These are phyloP conservation scores for Aegotheles bennettii DNA, from an alignment of 2,113 vertebrate genomes.

Conservation along the genomic window DNA sequence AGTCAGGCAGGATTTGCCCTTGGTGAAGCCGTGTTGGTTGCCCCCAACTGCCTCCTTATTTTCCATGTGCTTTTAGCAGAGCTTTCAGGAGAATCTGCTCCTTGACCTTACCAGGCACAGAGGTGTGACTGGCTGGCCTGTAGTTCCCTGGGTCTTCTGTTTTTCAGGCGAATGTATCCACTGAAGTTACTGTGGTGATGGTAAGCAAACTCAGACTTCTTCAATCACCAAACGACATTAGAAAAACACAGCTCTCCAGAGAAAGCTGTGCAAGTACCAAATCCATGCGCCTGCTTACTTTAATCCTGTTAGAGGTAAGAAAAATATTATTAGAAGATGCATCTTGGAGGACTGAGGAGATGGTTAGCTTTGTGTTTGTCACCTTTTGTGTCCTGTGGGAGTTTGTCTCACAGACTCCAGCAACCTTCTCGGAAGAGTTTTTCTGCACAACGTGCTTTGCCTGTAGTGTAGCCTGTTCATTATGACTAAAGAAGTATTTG, in stretches of 20 bases:
- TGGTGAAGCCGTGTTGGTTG: no score
- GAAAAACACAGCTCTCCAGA: neutral
- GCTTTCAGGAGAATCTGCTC: no score
- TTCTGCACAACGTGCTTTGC: neutral
- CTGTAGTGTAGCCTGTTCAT: neutral
- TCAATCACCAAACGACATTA: neutral
- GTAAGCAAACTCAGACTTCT: neutral
- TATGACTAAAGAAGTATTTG: neutral
- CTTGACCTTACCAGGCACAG: no score
- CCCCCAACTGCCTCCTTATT: no score
- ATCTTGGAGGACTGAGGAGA: neutral
- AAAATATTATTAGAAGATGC: neutral
- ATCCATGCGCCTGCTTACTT: rapidly evolving
- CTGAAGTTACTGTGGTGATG: neutral
- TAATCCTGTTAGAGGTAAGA: neutral
- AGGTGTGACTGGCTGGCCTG: no score
- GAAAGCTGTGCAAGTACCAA: neutral
- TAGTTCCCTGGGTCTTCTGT: no score
- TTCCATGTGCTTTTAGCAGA: no score
- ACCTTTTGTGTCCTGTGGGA: neutral
- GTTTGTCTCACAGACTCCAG: neutral
- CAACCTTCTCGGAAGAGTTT: neutral
- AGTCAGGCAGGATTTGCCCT: no score
- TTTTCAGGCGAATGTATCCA: neutral
- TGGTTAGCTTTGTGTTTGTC: neutral